Conservation (phyloP, 2,113 vertebrate genomes). For the Ameiurus melas region DNA sequence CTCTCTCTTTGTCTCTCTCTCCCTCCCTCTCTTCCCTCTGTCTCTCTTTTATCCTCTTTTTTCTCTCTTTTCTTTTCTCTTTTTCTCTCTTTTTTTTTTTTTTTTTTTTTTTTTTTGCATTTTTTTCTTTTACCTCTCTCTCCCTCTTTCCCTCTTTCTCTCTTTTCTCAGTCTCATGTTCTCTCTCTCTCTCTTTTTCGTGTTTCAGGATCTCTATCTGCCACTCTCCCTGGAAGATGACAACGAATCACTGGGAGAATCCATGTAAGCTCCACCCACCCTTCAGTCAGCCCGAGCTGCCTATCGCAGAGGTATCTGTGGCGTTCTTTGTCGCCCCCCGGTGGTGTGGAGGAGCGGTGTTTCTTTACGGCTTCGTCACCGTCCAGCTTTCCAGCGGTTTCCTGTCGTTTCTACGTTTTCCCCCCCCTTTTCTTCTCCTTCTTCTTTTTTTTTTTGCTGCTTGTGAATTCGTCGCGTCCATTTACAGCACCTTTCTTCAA, state of each 20-base stretch:
- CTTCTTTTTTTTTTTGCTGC: constrained; percentile 63
- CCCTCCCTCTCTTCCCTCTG: no score
- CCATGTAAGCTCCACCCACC: constrained; percentile 81
- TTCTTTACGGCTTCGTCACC: constrained; percentile 20
- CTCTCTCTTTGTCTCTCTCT: no score
- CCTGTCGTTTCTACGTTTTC: constrained; percentile 21
- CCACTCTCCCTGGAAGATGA: constrained; percentile 97
- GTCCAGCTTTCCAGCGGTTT: constrained; percentile 51
- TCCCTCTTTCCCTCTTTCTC: no score
- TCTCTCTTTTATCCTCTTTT: no score
- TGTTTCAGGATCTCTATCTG: constrained; percentile 90
- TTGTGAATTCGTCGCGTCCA: constrained; percentile 63
- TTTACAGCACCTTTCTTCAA: constrained; percentile 32
- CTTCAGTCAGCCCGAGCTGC: constrained; percentile 53
- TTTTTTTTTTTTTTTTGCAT: no score
- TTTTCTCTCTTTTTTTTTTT: no score
- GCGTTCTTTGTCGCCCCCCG: constrained; percentile 57
- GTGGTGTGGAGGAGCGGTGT: constrained; percentile 54
- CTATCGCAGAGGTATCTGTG: constrained; percentile 57
- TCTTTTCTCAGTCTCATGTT: neutral
- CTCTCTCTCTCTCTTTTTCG: neutral
- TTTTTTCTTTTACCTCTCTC: no score
- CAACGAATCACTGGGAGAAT: constrained; percentile 88
- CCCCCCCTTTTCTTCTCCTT: neutral
- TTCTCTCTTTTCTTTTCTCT: no score